phyloP scores from a whole-genome alignment of 2,113 vertebrate genomes.

The Symphodus melops region DNA sequence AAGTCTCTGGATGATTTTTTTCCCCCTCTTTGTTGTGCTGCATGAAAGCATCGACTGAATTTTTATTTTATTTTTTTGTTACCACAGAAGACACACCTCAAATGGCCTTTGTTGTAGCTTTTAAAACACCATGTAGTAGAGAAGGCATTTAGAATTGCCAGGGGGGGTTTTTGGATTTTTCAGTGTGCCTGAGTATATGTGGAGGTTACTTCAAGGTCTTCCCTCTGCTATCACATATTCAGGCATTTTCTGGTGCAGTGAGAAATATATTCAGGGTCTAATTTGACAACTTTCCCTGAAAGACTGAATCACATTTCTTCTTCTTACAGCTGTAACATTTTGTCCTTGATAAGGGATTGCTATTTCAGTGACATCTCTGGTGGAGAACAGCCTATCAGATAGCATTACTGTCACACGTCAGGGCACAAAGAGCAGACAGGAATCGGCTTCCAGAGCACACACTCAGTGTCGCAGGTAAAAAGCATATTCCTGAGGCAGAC shows the following conservation, averaged over 20 bases:
- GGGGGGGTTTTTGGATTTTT: conserved; percentile 8
- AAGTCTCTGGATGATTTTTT: neutral
- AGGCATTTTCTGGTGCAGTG: conserved; percentile 7
- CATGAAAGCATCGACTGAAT: neutral
- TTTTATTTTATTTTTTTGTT: too few species aligned
- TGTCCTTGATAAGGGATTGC: conserved; percentile 30
- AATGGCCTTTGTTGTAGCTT: conserved; percentile 22
- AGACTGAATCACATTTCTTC: conserved; percentile 23
- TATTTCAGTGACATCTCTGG: conserved; percentile 33
- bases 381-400: conserved; percentile 40
- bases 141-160: conserved; percentile 14
- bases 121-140: neutral
- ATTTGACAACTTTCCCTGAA: conserved; percentile 48
- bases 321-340: conserved; percentile 16
- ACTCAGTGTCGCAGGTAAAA: conserved; percentile 16
- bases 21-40: neutral
- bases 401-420: conserved; percentile 35
- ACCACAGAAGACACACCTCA: neutral
- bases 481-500: neutral
- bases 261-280: conserved; percentile 20
- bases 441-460: conserved; percentile 1
- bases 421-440: conserved; percentile 20
- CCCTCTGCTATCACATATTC: conserved; percentile 5
- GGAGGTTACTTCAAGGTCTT: conserved; percentile 58
- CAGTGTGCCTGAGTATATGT: neutral